Conservation (phyloP, 2,888 invertebrate species). For the Macaria notata region DNA sequence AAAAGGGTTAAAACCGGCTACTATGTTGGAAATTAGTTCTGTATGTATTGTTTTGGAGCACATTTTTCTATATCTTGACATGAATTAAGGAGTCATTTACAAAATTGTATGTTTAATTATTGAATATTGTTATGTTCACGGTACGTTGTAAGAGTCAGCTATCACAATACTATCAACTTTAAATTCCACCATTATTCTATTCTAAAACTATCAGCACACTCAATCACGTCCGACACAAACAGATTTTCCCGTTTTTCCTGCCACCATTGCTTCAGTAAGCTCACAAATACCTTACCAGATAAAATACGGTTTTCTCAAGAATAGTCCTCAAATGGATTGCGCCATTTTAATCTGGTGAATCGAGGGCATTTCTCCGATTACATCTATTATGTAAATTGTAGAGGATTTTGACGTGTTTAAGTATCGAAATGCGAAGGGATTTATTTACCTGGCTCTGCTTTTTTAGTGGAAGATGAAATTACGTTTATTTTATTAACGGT, state of each 20-base stretch:
- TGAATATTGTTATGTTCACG: too few relatives aligned
- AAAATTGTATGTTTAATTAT: too few relatives aligned
- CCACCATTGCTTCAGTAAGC: slow-evolving; percentile 14
- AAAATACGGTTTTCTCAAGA: slow-evolving; percentile 16
- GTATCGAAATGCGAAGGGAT: background rate
- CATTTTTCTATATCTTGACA: too few relatives aligned
- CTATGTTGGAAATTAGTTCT: too few relatives aligned
- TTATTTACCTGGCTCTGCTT: background rate
- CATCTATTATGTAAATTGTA: slow-evolving; percentile 34
- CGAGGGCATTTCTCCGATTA: slow-evolving; percentile 25
- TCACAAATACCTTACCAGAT: slow-evolving; percentile 15
- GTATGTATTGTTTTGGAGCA: too few relatives aligned
- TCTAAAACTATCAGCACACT: background rate
- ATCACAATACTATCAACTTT: too few relatives aligned
- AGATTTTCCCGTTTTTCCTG: slow-evolving; percentile 11
- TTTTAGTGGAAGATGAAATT: too few relatives aligned
- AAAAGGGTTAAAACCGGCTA: too few relatives aligned
- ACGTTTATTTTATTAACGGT: too few relatives aligned
- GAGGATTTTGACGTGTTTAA: slow-evolving; percentile 1
- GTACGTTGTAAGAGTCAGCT: too few relatives aligned
- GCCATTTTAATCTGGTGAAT: slow-evolving; percentile 24
- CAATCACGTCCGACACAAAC: background rate
- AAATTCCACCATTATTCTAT: too few relatives aligned
- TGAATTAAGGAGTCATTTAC: too few relatives aligned
- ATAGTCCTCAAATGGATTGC: slow-evolving; percentile 26